Evolutionary conservation across 2,888 invertebrate species (phyloP).

Genomic region (Eilema griseolum): DNA sequence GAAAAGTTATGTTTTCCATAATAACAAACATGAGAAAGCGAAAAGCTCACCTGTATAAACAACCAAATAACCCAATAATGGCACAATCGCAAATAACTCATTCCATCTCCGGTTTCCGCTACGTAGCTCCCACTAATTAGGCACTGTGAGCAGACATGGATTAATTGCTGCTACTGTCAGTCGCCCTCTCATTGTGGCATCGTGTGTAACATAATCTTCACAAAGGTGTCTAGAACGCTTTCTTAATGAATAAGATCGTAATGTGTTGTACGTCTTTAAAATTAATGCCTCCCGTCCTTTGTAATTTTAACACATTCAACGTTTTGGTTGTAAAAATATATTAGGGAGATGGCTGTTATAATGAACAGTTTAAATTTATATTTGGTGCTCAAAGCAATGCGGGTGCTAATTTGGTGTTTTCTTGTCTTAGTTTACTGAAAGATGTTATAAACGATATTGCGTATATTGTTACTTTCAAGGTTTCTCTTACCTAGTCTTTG

Average conservation of each 20-base stretch:
- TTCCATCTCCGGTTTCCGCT: slow-evolving; percentile 80
- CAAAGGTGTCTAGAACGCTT: slow-evolving; percentile 74
- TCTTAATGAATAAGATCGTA: slow-evolving; percentile 80
- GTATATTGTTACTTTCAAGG: not conserved
- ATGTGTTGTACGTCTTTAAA: slow-evolving; percentile 63
- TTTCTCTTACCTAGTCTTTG: not conserved
- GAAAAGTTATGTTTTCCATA: not conserved
- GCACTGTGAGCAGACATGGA: slow-evolving; percentile 78
- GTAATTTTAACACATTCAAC: slow-evolving; percentile 63
- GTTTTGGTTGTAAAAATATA: slow-evolving; percentile 52
- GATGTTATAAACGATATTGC: not conserved
- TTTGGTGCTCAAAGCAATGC: slow-evolving; percentile 51
- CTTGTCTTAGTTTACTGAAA: not conserved
- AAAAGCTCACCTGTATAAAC: slow-evolving; percentile 40
- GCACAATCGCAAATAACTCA: slow-evolving; percentile 75
- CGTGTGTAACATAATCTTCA: slow-evolving; percentile 70
- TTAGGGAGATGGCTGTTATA: slow-evolving; percentile 48
- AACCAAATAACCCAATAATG: slow-evolving; percentile 55
- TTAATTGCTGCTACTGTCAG: slow-evolving; percentile 77
- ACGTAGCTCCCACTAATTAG: slow-evolving; percentile 80
- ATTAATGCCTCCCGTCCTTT: slow-evolving; percentile 65
- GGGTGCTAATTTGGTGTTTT: slow-evolving; percentile 53
- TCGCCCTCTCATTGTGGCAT: slow-evolving; percentile 62
- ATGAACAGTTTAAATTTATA: slow-evolving; percentile 57
- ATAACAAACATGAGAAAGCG: slow-evolving; percentile 9